Base-by-base conservation (phyloP, 2,113 vertebrate genomes). In the Saimiri boliviensis region DNA sequence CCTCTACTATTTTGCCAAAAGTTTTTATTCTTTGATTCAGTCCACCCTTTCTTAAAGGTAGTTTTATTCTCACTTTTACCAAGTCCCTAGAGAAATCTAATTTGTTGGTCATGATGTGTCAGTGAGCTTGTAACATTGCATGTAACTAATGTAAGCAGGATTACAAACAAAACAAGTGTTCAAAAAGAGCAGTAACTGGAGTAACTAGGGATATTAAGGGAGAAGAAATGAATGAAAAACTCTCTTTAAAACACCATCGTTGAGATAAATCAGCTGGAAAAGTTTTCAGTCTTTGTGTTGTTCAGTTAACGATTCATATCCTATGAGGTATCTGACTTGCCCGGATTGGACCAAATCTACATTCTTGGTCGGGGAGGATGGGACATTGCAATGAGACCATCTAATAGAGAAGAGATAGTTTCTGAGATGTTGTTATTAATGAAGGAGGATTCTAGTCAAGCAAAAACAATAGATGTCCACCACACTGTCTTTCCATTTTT, bases 1-100 rank as follows among this genome's bases (percentile, higher is more conserved):
- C 32, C 37, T 92, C 40, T 82, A 52, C 66, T 30, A 5, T 60
- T 89, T 84, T 93, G 8, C 14, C 47, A 40, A 85, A 95, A 73
- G 8, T 82, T 66, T 93, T 32, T 32, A 74, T 68, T 92, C 17
- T 93, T 81, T 93, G 89, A 84, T 88, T 6, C 40, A 90, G n/a
- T 42, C 8, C 0, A 68, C 8, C 0, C 25, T 89, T 92, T 37
- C 86, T 84, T 32, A 93, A 87, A 94, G 19, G 42, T 47, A 66
- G 35, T 77, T 91, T 92, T 95, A 30, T 12, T n/a, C 3, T 73
- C 71, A 35, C 20, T n/a, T 13, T 86, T 19, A 76, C 40, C 37
- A 86, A 32, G 54, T 76, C 76, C 63, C 56, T 80, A 80, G 89
- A 77, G 25, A 95, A 35, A 73, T 5, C 8, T 47, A 77, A 27